Base-by-base conservation (phyloP, 2,113 vertebrate species). In the Cryptoleucopteryx plumbea region DNA sequence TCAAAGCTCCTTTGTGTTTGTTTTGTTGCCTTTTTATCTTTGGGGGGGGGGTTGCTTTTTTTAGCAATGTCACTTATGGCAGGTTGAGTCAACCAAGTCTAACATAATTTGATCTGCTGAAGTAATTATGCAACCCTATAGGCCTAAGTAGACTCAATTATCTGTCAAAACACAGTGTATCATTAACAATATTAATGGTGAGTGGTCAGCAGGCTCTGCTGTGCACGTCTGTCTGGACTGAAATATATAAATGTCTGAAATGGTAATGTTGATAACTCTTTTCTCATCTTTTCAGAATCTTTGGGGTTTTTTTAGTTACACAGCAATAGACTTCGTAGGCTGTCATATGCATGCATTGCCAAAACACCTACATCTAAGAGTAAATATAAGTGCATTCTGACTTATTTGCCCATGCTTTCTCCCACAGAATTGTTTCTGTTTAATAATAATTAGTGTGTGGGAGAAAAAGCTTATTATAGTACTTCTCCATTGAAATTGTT, bases 401-500 rank as follows among this genome's bases (percentile, higher is more conserved):
- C 25, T 92, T 93, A 88, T 83, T 88, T 94, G 40, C 59, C 45
- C 29, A 7, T 82, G 71, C 11, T 61, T 93, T 77, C 88, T 93
- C 90, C 82, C 55, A 93, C 82, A 83, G 72, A 95, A 90, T 62
- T 81, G 32, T 81, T 96, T 92, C 85, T 93, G 90, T 88, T 94
- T 94, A 94, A 83, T 90, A 94, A 77, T 92, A 95, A 93, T 75
- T 58, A 40, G 16, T 86, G 79, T 73, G 82, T 82, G 75, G 85
- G 90, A 95, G 93, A 85, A 90, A 82, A 74, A 70, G 48, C 71
- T 92, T 80, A 89, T 63, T 92, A 68, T 31, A 50, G 58, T 63
- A 70, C 19, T 72, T 80, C 71, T 82, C 53, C 32, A 36, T 53
- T 90, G 71, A 85, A 90, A 86, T 78, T 92, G 16, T 47, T 77